These are phyloP conservation scores for Mystacides longicornis DNA, from an alignment of 2,888 invertebrate species.

Conservation along the genomic window DNA sequence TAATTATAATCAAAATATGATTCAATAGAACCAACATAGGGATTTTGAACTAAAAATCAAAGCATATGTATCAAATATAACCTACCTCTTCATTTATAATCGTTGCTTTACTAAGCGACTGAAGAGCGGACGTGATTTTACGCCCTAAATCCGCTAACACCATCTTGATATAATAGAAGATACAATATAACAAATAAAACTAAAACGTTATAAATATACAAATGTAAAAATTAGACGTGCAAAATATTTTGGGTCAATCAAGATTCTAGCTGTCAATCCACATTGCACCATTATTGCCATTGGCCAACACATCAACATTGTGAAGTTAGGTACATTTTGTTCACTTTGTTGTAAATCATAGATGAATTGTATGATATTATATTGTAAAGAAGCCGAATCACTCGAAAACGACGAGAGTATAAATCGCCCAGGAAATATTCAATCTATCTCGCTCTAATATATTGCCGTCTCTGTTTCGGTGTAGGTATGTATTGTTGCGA, in stretches of 20 bases:
- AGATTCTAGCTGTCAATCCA: conserved; percentile 16
- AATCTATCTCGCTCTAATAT: too few species aligned
- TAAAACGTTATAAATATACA: background rate
- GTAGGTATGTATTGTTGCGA: too few species aligned
- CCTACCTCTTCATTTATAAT: conserved; percentile 94
- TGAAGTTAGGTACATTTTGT: conserved; percentile 10
- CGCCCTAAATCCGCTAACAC: conserved; percentile 99
- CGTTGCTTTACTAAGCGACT: conserved; percentile 95
- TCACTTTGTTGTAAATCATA: background rate
- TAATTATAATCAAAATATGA: too few species aligned
- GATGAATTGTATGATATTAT: too few species aligned
- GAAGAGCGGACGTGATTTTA: conserved; percentile 96
- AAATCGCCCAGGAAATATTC: too few species aligned
- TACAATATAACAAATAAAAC: background rate
- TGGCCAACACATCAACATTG: conserved; percentile 21
- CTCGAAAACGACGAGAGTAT: too few species aligned
- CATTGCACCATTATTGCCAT: conserved; percentile 6
- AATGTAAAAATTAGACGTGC: background rate
- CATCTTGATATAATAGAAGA: conserved; percentile 58
- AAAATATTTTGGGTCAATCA: conserved; percentile 8
- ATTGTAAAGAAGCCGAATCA: too few species aligned
- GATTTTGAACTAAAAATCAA: background rate
- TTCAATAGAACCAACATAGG: too few species aligned
- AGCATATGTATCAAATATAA: conserved; percentile 1
- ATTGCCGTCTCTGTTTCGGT: too few species aligned